These are phyloP conservation scores for Toxostoma redivivum DNA, from an alignment of 2,113 vertebrate species.

Conservation along the genomic window DNA sequence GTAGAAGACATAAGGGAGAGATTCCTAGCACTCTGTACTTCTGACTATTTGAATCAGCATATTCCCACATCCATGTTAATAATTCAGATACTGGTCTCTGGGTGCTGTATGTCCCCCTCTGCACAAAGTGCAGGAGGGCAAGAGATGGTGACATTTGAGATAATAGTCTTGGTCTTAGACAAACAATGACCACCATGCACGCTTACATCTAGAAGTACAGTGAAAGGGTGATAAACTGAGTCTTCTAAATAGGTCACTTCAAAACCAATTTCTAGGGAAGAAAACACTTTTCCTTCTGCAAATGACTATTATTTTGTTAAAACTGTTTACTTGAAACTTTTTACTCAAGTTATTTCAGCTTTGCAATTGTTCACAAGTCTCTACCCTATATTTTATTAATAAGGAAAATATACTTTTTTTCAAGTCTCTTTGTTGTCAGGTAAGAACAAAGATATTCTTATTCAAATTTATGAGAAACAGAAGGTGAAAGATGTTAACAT, in stretches of 20 bases:
- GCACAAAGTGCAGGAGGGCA: neutral
- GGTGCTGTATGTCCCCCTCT: accelerated
- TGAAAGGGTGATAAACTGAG: neutral
- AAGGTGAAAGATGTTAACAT: neutral
- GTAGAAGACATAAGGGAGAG: accelerated
- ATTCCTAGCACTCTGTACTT: neutral
- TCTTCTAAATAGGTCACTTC: neutral
- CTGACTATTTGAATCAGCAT: neutral
- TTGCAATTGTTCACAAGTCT: neutral
- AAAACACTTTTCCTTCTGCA: neutral
- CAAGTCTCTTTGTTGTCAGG: neutral
- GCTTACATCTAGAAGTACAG: neutral
- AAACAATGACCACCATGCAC: neutral
- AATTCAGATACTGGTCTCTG: neutral
- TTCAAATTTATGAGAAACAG: neutral
- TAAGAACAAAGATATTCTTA: neutral
- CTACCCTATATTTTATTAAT: neutral
- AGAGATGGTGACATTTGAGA: neutral
- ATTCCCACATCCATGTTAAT: neutral
- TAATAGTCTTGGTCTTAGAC: neutral
- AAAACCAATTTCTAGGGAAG: neutral
- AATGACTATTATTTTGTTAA: neutral
- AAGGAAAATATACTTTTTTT: neutral
- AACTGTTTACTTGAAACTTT: neutral
- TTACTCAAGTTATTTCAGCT: neutral